Percentiles rank a stretch among this genome's conserved stretches.
Evolutionary conservation across 1,140 invertebrate genomes (phyloP).

Genomic region (Eufriesea mexicana): DNA sequence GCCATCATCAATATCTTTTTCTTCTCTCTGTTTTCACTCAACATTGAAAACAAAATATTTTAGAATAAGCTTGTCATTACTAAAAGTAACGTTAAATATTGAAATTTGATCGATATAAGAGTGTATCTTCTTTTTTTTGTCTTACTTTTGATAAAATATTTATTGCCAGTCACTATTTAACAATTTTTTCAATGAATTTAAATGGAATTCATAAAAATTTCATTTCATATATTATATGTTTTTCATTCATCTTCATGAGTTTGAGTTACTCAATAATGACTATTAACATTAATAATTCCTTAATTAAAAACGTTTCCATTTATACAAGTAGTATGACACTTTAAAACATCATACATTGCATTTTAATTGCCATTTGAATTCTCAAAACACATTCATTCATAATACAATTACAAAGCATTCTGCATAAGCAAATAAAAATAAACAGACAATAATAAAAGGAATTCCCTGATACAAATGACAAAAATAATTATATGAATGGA

Average conservation of each 20-base stretch:
- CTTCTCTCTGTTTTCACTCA: neutral
- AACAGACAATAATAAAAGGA: constrained; percentile 43
- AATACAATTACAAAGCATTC: constrained; percentile 56
- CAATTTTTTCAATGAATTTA: constrained; percentile 32
- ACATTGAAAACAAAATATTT: constrained; percentile 46
- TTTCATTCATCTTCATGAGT: constrained; percentile 12
- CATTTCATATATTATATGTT: neutral
- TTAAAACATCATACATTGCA: constrained; percentile 19
- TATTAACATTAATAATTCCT: constrained; percentile 43
- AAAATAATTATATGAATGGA: constrained; percentile 45
- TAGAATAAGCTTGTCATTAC: constrained; percentile 16
- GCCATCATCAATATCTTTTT: constrained; percentile 21
- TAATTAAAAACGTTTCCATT: constrained; percentile 22
- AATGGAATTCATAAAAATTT: constrained; percentile 47
- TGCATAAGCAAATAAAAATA: constrained; percentile 44
- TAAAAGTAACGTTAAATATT: constrained; percentile 30
- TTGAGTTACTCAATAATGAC: constrained; percentile 35
- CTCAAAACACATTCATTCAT: constrained; percentile 40
- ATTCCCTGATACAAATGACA: constrained; percentile 30
- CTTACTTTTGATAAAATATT: constrained; percentile 53
- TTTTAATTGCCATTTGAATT: constrained; percentile 39
- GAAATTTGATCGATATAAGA: constrained; percentile 12
- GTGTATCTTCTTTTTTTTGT: constrained; percentile 15
- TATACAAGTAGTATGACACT: constrained; percentile 28
- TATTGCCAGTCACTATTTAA: constrained; percentile 36